Base-by-base conservation (phyloP, 2,113 vertebrate genomes). In the Kryptolebias marmoratus region DNA sequence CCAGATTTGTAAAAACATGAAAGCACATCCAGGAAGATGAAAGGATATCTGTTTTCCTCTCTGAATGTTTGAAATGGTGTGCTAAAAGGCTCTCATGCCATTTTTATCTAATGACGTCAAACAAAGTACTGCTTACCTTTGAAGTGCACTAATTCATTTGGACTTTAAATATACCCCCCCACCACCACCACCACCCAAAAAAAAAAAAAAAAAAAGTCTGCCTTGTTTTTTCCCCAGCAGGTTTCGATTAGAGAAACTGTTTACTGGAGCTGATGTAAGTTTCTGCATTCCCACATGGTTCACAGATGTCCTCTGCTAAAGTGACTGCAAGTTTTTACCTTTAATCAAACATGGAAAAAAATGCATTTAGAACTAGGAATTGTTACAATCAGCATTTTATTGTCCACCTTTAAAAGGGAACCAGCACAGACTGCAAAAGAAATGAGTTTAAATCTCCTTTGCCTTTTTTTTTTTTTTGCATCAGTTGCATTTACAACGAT, bases 251-350 rank as follows among this genome's bases (percentile, higher is more conserved):
- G 1, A 65, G 68, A 1, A 63, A 74, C 68, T 42, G 3, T 44
- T 75, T 8, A 53, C 8, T 67, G n/a, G 1, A 49, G 32, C 55
- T 75, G 75, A 69, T 75, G 48, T 47, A 12, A 77, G 72, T 79
- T 79, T 64, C 63, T 75, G 63, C 8, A 70, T 81, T 83, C 53
- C 27, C 8, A 71, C 71, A 67, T 77, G 31, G 5, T 53, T 82
- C 31, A n/a, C 12, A 52, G 59, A 76, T 63, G 49, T 56, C 1
- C 11, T 12, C 31, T 36, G 15, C 13, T 57, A 1, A 13, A n/a
- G 8, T 30, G 10, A 61, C 39, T 42, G 5, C 39, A 42, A 42
- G 9, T 2, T 16, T 45, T 57, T n/a, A 18, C 42, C 44, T 58
- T 68, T 31, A 53, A 65, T 58, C 28, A 57, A 53, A 80, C 36